phyloP scores from a whole-genome alignment of 2,113 vertebrate genomes.

The Gavialis gangeticus region DNA sequence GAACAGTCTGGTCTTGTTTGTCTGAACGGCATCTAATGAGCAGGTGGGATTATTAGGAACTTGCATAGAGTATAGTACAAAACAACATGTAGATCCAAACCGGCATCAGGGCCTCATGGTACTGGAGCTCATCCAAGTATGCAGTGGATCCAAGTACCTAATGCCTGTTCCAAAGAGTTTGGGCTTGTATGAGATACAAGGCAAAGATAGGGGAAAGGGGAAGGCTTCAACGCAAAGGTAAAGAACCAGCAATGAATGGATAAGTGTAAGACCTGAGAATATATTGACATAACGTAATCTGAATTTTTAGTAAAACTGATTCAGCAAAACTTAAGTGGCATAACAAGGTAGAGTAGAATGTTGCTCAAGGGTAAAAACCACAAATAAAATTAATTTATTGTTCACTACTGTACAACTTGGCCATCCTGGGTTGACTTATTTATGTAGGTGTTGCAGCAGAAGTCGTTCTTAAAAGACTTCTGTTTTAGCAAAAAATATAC shows the following conservation, averaged over 20 bases:
- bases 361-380: neutral
- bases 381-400: neutral
- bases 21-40: neutral
- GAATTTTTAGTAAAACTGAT: neutral
- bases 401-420: neutral
- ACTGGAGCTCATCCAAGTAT: neutral
- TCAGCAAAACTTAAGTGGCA: neutral
- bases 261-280: too few species aligned
- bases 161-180: neutral
- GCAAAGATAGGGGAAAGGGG: neutral
- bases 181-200: neutral
- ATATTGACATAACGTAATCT: neutral
- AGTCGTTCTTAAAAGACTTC: neutral
- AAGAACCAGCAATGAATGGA: neutral
- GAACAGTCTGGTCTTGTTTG: neutral
- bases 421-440: neutral
- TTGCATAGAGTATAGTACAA: neutral
- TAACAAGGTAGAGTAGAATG: neutral
- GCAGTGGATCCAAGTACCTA: neutral
- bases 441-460: neutral
- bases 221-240: neutral
- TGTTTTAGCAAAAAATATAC: constrained; percentile 1
- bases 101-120: neutral
- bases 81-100: neutral
- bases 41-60: too few species aligned